Base-by-base conservation (phyloP, 2,888 invertebrate species). In the Empis stercorea region DNA sequence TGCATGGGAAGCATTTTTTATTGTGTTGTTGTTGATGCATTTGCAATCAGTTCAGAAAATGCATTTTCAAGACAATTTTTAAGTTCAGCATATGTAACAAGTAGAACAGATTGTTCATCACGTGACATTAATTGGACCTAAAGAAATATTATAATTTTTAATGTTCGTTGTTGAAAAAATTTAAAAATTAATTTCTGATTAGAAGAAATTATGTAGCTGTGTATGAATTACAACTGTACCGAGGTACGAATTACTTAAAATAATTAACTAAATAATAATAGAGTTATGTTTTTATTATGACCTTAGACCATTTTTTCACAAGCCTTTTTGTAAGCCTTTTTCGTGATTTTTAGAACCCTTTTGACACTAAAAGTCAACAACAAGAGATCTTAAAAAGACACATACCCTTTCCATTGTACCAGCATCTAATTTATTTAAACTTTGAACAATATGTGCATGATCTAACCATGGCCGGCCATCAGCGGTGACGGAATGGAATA, bases 391-490 rank as follows among this genome's bases (percentile, higher is more conserved):
- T 20, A 27, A 7, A 27, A 2, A 11, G 4, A 5, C 41, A 54
- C 57, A 64, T 65, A 87, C 88, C 78, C 82, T 86, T 63, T 84
- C 84, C 34, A 78, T 71, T 49, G 82, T 80, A 50, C 91, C 91
- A 40, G 84, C 79, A 64, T 92, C 91, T 49, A 92, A 73, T 64
- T 95, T 93, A 70, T 97, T 99, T 54, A 99, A 80, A 70, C 87
- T 88, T 66, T 89, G 83, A 43, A 92, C 81, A 54, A 99, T 80
- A 63, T 99, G 97, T 45, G 94, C 87, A 78, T 95, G 84, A 73
- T 99, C 97, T 51, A 97, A 69, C 92, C 94, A 97, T 1, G 99
- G 95, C 54, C 84, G 77, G 9, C 94, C 94, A 60, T 94, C 93
- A 51, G 85, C 84, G 14, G 85, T 81, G 53, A 94, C 89, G 68